A percentile compares a stretch with the other conserved stretches of the same genome.
Evolutionary conservation across 1,140 invertebrate species (phyloP).

Genomic region (Neotoxoptera formosana): DNA sequence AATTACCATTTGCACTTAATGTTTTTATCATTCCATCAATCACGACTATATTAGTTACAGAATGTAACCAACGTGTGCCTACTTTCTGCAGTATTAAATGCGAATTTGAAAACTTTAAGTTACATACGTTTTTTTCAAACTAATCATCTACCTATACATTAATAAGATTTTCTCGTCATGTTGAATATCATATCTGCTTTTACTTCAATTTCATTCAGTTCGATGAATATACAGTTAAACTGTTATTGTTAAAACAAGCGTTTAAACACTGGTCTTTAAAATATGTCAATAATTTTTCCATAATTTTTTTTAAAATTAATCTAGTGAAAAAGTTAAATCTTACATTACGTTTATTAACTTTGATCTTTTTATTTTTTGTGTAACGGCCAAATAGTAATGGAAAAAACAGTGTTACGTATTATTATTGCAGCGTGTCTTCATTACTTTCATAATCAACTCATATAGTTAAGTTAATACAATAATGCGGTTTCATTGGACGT

Average conservation of each 20-base stretch:
- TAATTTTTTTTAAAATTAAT: background rate
- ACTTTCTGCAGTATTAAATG: background rate
- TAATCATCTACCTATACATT: background rate
- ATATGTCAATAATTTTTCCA: background rate
- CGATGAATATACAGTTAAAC: background rate
- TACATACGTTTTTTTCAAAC: background rate
- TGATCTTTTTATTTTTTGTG: background rate
- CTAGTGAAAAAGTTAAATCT: background rate
- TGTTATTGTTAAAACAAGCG: background rate
- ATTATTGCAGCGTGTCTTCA: background rate
- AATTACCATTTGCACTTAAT: background rate
- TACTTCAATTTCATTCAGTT: background rate
- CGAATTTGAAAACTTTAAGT: background rate
- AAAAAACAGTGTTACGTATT: background rate
- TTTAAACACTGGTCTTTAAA: background rate
- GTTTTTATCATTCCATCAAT: background rate
- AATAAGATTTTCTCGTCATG: background rate
- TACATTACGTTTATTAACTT: background rate
- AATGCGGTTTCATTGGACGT: background rate
- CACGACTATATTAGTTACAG: background rate
- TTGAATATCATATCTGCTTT: background rate
- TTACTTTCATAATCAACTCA: conserved; percentile 25
- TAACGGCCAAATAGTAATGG: background rate
- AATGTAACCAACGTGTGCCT: background rate
- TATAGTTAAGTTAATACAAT: background rate